phyloP scores from a whole-genome alignment of 2,888 invertebrate genomes.

The Teleogryllus oceanicus region DNA sequence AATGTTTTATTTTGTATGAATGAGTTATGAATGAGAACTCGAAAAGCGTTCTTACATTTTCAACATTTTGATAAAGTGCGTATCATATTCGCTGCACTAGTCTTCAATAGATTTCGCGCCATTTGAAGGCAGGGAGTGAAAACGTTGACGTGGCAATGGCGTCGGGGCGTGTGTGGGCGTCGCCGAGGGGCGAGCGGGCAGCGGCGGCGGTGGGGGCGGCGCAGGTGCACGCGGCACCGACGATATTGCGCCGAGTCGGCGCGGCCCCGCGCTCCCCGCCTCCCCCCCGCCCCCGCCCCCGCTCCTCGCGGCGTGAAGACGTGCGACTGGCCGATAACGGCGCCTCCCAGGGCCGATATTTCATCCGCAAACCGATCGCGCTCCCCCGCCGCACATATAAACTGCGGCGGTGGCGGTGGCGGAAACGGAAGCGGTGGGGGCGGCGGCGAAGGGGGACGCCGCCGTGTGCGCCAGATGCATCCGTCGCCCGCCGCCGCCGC shows the following conservation, averaged over 20 bases:
- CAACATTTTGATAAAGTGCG: no score
- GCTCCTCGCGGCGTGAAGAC: neutral
- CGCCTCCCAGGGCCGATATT: slow-evolving; percentile 18
- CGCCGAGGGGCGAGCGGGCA: neutral
- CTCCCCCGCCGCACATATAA: neutral
- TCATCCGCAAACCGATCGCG: neutral
- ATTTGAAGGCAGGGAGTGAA: no score
- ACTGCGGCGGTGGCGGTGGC: neutral
- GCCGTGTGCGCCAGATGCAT: neutral
- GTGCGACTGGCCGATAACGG: slow-evolving; percentile 18
- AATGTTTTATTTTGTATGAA: no score
- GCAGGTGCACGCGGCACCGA: neutral
- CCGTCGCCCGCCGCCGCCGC: no score
- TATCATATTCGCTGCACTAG: no score
- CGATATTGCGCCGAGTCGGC: neutral
- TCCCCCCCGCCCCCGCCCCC: no score
- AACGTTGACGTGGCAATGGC: neutral
- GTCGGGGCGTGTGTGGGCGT: neutral
- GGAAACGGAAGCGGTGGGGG: neutral
- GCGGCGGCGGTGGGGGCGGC: neutral
- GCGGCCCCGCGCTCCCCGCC: neutral
- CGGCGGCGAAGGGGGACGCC: neutral
- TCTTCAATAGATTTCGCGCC: no score
- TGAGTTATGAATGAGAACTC: no score
- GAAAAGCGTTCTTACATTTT: no score